Evolutionary conservation across 2,113 vertebrate genomes (phyloP), one percentile per base, ranked within the genome.

Genomic region (Chloroceryle aenea): DNA sequence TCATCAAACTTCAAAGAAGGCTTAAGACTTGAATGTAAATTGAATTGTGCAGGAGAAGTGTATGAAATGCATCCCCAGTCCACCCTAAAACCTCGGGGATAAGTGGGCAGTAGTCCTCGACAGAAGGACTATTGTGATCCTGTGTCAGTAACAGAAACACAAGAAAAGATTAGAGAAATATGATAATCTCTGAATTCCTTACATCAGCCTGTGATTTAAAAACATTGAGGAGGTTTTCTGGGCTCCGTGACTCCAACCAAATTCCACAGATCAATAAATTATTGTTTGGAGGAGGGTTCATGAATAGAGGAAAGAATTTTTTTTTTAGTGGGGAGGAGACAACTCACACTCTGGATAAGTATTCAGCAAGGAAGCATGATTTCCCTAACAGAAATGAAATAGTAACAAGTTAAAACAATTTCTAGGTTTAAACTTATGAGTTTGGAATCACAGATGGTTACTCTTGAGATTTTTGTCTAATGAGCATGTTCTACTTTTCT

Each of bases 1-100:
- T 56, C 52, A 43, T 61, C 74, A 68, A 93, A 68, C 6, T 64
- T 85, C 43, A 58, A 58, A 3, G 25, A 79, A 87, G 85, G 62
- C 56, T 69, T 42, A 45, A 80, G 38, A 36, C 23, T 14, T 71
- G 71, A 82, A 92, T 79, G 75, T 85, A 87, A 77, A 90, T 75
- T 12, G 29, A 48, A 34, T 6, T 40, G 14, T n/a, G 16, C 7
- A n/a, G 22, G 30, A 27, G 7, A 48, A 32, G 11, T 27, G 6
- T 73, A 45, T 45, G n/a, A 40, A 61, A 61, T 53, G 30, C 30
- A 66, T 23, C 30, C 43, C 3, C 1, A 42, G 25, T 50, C 5
- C 2, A 11, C 7, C 7, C 14, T 27, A 79, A 48, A 91, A 83
- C 2, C 2, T 66, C 16, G 38, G 14, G 9, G 3, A 6, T 8